Base-by-base conservation (phyloP, 2,888 invertebrate species). In the Colletes collaris region DNA sequence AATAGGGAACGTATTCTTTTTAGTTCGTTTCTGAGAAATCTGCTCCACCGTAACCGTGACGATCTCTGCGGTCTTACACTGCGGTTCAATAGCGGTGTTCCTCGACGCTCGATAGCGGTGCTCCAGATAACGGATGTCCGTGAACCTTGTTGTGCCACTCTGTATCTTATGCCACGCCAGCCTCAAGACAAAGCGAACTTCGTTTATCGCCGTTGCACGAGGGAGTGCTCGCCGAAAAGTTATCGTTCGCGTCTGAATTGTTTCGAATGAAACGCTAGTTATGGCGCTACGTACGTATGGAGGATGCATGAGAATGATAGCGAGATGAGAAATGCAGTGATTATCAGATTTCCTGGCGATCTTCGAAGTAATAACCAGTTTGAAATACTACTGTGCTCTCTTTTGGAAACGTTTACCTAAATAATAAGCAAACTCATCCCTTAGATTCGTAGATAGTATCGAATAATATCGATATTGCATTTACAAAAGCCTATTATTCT, bases 51-150 rank as follows among this genome's bases (percentile, higher is more conserved):
- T 7, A 40, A 40, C 7, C 27, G 49, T 56, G 60, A 67, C 60
- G 74, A 49, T 78, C 66, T 78, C 66, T 78, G 66, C 40, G 56
- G 69, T 6, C 27, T 19, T 62, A 55, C 59, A 56, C 37, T 70
- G 78, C 50, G 69, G 73, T 78, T 69, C 73, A 46, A 66, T 73
- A 56, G 55, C 69, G 52, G 56, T 64, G 53, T 56, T 62, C 62
- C 35, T 35, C 27, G 27, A 40, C 50, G 66, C 58, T 63, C 65
- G 74, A 78, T 74, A 69, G 19, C 66, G 35, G 62, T 53, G 27
- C 16, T 13, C 58, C 27, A 62, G 69, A 69, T 73, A 68, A 65
- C 78, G 37, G 11, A 68, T 71, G 77, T 19, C 56, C 76, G 50
- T 76, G 76, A 76, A 76, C 76, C 62, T 76, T 60, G 74, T 52